phyloP scores from a whole-genome alignment of 2,888 invertebrate species.

The Acleris cristana region DNA sequence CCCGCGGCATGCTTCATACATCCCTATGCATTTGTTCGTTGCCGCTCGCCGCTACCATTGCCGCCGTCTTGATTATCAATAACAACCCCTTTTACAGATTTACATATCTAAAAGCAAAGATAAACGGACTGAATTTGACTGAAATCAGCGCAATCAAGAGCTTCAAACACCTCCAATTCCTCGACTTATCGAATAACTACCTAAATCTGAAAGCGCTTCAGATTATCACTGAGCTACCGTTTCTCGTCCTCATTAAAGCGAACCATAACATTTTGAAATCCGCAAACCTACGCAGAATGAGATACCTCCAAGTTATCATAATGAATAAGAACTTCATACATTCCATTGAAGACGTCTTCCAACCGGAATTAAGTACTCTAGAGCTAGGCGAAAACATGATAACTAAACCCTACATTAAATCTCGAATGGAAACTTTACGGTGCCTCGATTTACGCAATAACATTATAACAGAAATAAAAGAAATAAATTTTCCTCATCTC shows the following conservation, averaged over 20 bases:
- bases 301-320: slow-evolving; percentile 85
- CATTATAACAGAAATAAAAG: slow-evolving; percentile 67
- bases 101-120: slow-evolving; percentile 83
- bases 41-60: no score
- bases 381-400: slow-evolving; percentile 82
- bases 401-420: slow-evolving; percentile 55
- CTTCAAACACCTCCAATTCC: slow-evolving; percentile 82
- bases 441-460: slow-evolving; percentile 83
- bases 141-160: slow-evolving; percentile 75
- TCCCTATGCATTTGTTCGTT: no score
- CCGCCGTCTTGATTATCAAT: not conserved
- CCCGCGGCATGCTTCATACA: no score
- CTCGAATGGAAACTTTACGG: slow-evolving; percentile 68
- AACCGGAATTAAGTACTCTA: slow-evolving; percentile 81
- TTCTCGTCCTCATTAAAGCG: slow-evolving; percentile 82
- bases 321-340: slow-evolving; percentile 81
- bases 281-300: slow-evolving; percentile 75
- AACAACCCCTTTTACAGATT: slow-evolving; percentile 64
- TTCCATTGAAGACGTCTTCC: slow-evolving; percentile 78
- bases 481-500: slow-evolving; percentile 78
- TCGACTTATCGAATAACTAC: slow-evolving; percentile 83
- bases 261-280: slow-evolving; percentile 80
- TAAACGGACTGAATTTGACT: slow-evolving; percentile 77
- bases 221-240: slow-evolving; percentile 77
- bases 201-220: slow-evolving; percentile 76